A percentile compares a stretch with the other conserved stretches of the same genome.
These are phyloP conservation scores for Electrophaes corylata DNA, from an alignment of 2,888 invertebrate species.

Conservation along the genomic window DNA sequence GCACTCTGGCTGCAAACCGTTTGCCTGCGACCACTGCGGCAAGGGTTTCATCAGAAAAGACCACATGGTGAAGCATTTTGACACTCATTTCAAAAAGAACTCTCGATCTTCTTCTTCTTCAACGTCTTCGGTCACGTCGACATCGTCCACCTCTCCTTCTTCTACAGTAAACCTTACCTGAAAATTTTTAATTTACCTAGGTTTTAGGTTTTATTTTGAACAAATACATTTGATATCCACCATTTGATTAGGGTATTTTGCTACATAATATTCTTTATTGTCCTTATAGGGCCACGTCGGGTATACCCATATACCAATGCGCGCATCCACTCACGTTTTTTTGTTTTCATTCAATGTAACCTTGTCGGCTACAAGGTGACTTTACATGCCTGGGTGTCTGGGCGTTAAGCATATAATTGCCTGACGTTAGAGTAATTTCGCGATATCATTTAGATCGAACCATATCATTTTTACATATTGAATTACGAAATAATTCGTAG, in stretches of 20 bases:
- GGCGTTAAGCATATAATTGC: conserved; percentile 79
- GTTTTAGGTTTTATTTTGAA: conserved; percentile 26
- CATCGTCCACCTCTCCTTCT: conserved; percentile 50
- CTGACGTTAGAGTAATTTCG: conserved; percentile 72
- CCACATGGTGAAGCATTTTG: conserved; percentile 94
- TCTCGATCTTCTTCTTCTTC: conserved; percentile 63
- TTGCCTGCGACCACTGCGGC: conserved; percentile 90
- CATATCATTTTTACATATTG: conserved; percentile 78
- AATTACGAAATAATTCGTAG: conserved; percentile 55
- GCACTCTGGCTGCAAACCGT: conserved; percentile 94
- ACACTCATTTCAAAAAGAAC: conserved; percentile 89
- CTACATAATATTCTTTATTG: conserved; percentile 28
- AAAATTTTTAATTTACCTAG: conserved; percentile 15
- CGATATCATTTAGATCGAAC: conserved; percentile 71
- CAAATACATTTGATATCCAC: conserved; percentile 27
- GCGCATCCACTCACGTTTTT: conserved; percentile 68
- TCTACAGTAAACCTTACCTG: conserved; percentile 40
- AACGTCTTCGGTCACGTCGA: conserved; percentile 51
- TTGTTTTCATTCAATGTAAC: conserved; percentile 80
- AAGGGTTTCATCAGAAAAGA: conserved; percentile 96
- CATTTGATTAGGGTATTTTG: conserved; percentile 29
- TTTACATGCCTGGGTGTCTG: conserved; percentile 80
- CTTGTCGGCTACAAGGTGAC: conserved; percentile 81
- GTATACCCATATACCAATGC: conserved; percentile 41
- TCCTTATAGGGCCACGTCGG: conserved; percentile 34